Percentiles rank a stretch among this genome's conserved stretches.
Evolutionary conservation across 2,113 vertebrate genomes (phyloP).

Genomic region (Vulpes lagopus): DNA sequence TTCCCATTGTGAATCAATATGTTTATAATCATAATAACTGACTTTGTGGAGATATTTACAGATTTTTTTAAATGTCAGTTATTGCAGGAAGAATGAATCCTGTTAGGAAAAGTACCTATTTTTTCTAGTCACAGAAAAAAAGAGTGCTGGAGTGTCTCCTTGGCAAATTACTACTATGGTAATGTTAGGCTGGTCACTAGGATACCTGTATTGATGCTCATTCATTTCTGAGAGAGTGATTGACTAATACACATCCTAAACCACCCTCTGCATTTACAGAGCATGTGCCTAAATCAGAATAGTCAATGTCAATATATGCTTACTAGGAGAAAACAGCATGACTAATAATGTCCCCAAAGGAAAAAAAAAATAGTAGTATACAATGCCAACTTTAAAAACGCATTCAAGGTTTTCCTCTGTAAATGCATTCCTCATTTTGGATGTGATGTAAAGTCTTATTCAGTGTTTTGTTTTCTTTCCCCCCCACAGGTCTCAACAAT

Average conservation of each 20-base stretch:
- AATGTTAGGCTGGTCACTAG: slow-evolving; percentile 73
- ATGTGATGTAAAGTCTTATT: slow-evolving; percentile 68
- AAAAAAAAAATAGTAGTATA: slow-evolving; percentile 73
- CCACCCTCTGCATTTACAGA: slow-evolving; percentile 84
- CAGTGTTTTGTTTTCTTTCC: not conserved
- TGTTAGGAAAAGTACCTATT: slow-evolving; percentile 62
- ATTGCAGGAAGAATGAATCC: slow-evolving; percentile 17
- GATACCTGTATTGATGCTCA: slow-evolving; percentile 74
- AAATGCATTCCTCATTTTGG: slow-evolving; percentile 70
- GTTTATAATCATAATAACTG: not conserved
- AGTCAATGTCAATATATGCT: slow-evolving; percentile 80
- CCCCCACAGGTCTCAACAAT: slow-evolving; percentile 72
- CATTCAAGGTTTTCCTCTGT: slow-evolving; percentile 60
- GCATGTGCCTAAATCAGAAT: slow-evolving; percentile 80
- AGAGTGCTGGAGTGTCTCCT: slow-evolving; percentile 64
- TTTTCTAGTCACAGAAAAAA: slow-evolving; percentile 71
- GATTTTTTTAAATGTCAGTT: not conserved
- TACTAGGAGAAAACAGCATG: slow-evolving; percentile 72
- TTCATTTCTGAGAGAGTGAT: slow-evolving; percentile 82
- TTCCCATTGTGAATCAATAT: not conserved
- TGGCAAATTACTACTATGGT: slow-evolving; percentile 77
- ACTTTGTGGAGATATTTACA: not conserved
- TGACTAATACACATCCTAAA: slow-evolving; percentile 80
- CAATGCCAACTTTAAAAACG: not conserved
- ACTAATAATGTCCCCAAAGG: slow-evolving; percentile 74